phyloP scores from a whole-genome alignment of 1,140 invertebrate species.

The Drosophila sturtevanti region DNA sequence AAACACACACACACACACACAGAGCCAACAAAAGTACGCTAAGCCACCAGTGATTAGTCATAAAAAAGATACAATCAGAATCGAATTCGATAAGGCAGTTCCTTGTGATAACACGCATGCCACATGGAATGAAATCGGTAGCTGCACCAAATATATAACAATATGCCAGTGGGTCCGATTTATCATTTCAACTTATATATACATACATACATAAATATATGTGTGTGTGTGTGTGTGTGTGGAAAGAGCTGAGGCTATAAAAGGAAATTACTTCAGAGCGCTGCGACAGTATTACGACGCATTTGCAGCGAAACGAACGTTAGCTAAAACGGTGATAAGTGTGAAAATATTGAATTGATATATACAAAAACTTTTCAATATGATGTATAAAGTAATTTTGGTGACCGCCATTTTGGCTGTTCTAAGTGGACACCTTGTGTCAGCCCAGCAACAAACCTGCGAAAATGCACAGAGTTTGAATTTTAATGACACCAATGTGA shows the following conservation, averaged over 20 bases:
- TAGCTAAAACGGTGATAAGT: constrained; percentile 9
- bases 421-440: constrained; percentile 6
- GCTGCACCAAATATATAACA: constrained; percentile 25
- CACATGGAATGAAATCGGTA: constrained; percentile 23
- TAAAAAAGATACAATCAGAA: background rate
- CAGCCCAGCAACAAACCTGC: background rate
- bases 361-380: constrained; percentile 19
- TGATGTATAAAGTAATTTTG: constrained; percentile 63
- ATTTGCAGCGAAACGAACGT: constrained; percentile 40
- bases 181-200: background rate
- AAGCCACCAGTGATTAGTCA: constrained; percentile 14
- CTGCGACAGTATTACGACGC: constrained; percentile 43
- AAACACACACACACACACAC: background rate
- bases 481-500: constrained; percentile 56
- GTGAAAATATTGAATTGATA: too few relatives aligned
- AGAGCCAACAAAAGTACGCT: background rate
- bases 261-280: constrained; percentile 24
- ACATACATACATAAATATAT: too few relatives aligned
- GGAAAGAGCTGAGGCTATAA: constrained; percentile 27
- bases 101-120: constrained; percentile 31
- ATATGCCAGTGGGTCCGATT: background rate
- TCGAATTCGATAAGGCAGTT: background rate
- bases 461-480: background rate
- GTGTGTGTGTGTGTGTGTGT: background rate
- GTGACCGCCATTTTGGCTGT: constrained; percentile 47